Evolutionary conservation across 2,797 vertebrate species (phyloP), one percentile per base, ranked within the genome.

Genomic region (Siniperca undulata): DNA sequence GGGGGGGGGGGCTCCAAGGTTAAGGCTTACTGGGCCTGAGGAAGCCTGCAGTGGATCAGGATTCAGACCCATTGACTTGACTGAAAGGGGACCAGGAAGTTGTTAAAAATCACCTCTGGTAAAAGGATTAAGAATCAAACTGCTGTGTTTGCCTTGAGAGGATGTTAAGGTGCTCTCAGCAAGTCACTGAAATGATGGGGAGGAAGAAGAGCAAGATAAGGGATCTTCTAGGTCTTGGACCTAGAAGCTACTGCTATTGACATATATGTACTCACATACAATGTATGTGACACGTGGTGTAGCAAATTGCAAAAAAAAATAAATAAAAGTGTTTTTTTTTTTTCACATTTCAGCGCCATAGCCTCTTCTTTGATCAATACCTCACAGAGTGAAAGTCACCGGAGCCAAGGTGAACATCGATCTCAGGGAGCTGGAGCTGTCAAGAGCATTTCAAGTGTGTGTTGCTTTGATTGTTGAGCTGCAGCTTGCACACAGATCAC

Each of bases 1-100:
- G 92, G n/a, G n/a, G n/a, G n/a, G 90, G 93, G 94, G 92, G 93
- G 85, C 91, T 95, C 95, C 96, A 97, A 97, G 97, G 97, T 98
- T 97, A 98, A 98, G 97, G 94, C 95, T 93, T 88, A 91, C 86
- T 74, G 86, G 86, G 87, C 81, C 86, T 81, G 61, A 88, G 80
- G 86, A 89, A 78, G 86, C 79, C 87, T 88, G 88, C 92, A 93
- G 72, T 93, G 92, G 93, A 95, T 95, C 93, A 92, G 84, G 89
- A 92, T 92, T 83, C 76, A 88, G 74, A 92, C 65, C 86, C 88
- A 84, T 83, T 91, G 87, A 90, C 83, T 85, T 79, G 73, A 81
- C 88, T 90, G 61, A 83, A 85, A 87, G 70, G 46, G 52, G 75
- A 79, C 66, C 38, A 85, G 91, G 89, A 92, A 88, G 89, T 87